Conservation (phyloP, 64 coral and sea anemone species). For the Porites australiensis region DNA sequence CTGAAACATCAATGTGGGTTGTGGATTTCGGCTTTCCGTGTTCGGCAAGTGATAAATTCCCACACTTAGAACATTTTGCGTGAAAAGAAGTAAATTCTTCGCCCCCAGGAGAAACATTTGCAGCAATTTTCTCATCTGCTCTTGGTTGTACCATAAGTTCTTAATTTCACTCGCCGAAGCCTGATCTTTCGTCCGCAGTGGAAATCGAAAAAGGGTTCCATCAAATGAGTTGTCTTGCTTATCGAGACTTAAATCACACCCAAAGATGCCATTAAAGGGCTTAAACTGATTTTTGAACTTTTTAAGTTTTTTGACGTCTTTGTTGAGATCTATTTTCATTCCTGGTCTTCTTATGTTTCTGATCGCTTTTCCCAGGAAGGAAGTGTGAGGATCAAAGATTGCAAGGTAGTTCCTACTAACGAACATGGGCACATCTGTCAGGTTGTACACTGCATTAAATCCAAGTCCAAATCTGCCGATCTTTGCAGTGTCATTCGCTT, state of each 20-base stretch:
- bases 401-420: conserved; percentile 75
- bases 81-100: conserved; percentile 77
- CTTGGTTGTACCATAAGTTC: conserved; percentile 52
- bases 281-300: conserved; percentile 79
- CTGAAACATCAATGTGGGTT: background rate
- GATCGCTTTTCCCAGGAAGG: conserved; percentile 72
- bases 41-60: conserved; percentile 39
- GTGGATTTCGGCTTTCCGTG: too few species aligned
- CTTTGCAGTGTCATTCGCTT: conserved; percentile 76
- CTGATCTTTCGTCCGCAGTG: conserved; percentile 78
- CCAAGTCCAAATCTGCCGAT: conserved; percentile 96
- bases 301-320: conserved; percentile 57
- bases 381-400: conserved; percentile 85
- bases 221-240: conserved; percentile 59
- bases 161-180: conserved; percentile 76
- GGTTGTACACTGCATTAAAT: conserved; percentile 94
- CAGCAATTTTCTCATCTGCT: conserved; percentile 54
- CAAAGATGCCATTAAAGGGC: conserved; percentile 83
- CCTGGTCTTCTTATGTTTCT: conserved; percentile 73
- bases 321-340: conserved; percentile 68
- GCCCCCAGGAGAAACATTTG: conserved; percentile 63
- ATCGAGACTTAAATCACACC: conserved; percentile 63
- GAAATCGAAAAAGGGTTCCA: conserved; percentile 92
- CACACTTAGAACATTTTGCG: conserved; percentile 75
- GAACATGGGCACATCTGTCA: conserved; percentile 91